Base-by-base conservation (phyloP, 2,888 invertebrate genomes). In the Unio pictorum region DNA sequence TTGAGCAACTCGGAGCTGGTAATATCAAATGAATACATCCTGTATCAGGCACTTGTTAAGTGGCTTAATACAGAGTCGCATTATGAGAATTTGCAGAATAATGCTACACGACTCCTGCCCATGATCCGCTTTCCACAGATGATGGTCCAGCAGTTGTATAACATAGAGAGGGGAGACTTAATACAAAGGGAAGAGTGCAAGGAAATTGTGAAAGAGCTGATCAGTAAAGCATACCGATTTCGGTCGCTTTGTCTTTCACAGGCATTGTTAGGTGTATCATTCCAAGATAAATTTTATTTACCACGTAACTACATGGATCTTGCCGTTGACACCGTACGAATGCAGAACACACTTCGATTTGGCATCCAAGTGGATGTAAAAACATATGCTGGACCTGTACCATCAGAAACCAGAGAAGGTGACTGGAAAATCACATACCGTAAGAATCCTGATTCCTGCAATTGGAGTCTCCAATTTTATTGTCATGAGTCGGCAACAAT, bases 351-450 rank as follows among this genome's bases (percentile, higher is more conserved):
- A 0, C 74, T 89, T 20, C 77, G 90, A 26, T 90, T 89, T 75
- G 89, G 89, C 6, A 87, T 89, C 54, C 89, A 89, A 73, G 89
- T 89, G 3, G 90, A 90, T 73, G 89, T 89, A 1, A 81, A 84
- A 55, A 89, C 87, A n/a, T 86, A 86, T 68, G 84, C 84, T 6
- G 88, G 89, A 4, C 87, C 89, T 0, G 89, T 89, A 6, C 89
- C 89, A 0, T 82, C 83, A 5, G 84, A 85, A 55, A 69, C 70
- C 18, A 75, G 84, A 1, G 89, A 87, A 54, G 89, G 87, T 0
- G 89, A 90, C 64, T 90, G 90, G 90, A 89, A 89, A 75, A 86
- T 89, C 55, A 89, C 88, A 4, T 90, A 90, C 80, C 78, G 89
- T 54, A 89, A 89, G 69, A 83, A 82, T 59, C 87, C 84, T 45